Evolutionary conservation across 2,888 invertebrate species (phyloP), one percentile per base, ranked within the genome.

Genomic region (Cosmia pyralina): DNA sequence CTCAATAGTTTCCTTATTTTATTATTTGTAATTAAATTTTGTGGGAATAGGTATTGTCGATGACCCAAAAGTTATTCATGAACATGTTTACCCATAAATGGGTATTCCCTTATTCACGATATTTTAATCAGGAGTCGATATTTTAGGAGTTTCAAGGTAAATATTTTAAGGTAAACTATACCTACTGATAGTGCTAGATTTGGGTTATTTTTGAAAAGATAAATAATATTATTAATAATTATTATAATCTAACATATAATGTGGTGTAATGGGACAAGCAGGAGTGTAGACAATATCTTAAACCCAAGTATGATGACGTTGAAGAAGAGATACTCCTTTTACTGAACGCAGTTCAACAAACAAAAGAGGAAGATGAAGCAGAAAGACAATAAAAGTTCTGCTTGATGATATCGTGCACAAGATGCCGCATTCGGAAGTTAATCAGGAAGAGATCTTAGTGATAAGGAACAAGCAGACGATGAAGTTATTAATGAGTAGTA

Each of bases 1-100:
- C 19, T 28, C 17, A n/a, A 22, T 52, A 28, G 57, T 82, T 84
- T 82, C 82, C 82, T 84, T 81, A 57, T 69, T 74, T 79, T 65
- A 83, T 83, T 75, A 48, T 81, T 82, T 66, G 77, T 84, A 76
- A 76, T 63, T 10, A 0, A 71, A 52, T 71, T 81, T 84, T 76
- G 84, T 72, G 72, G 65, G 58, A 69, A 77, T 60, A 38, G 38
- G 38, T 38, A 60, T 63, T 19, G 19, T 7, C 41, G 41, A n/a
- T 65, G 66, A 57, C 13, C 69, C 48, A 68, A 6, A 4, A 69
- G 34, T 79, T 74, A 69, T 69, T 58, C 50, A 66, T 44, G 52
- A 83, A 83, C 65, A 59, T 74, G 65, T 83, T 74, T 79, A 75
- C 67, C 48, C 50, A 46, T 68, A 66, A 5, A 67, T 57, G 67